phyloP scores from a whole-genome alignment of 2,113 vertebrate species.

The Myanophis thanlyinensis region DNA sequence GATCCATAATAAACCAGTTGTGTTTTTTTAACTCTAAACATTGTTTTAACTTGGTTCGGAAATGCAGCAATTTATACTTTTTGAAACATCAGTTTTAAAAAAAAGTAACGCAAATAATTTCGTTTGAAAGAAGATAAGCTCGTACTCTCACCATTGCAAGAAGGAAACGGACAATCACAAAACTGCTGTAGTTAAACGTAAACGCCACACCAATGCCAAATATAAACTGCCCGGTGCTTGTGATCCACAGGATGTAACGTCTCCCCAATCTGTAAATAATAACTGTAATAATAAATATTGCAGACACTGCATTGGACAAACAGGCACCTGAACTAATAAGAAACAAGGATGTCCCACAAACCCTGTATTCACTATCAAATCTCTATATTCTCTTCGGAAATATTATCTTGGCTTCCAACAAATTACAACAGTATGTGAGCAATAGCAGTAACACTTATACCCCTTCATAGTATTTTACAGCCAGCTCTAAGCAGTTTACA shows the following conservation, averaged over 20 bases:
- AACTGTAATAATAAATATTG: neutral
- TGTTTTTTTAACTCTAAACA: neutral
- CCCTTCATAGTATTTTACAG: neutral
- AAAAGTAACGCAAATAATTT: conserved; percentile 6
- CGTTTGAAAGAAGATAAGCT: neutral
- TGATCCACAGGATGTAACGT: conserved; percentile 79
- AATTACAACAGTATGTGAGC: neutral
- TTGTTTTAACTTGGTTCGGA: neutral
- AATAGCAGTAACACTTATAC: neutral
- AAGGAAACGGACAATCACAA: conserved; percentile 81
- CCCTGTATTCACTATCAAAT: neutral
- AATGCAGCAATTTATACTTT: conserved; percentile 37
- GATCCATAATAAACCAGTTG: neutral
- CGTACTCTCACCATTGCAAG: conserved; percentile 85
- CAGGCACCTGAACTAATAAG: neutral
- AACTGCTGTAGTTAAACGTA: conserved; percentile 83
- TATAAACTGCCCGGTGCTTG: conserved; percentile 81
- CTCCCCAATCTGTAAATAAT: conserved; percentile 81
- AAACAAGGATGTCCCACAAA: neutral
- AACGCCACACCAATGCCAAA: conserved; percentile 83
- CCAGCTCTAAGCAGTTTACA: neutral
- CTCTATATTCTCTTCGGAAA: neutral
- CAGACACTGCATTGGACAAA: neutral
- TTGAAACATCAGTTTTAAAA: neutral
- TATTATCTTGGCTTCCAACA: neutral